Evolutionary conservation across 2,797 vertebrate species (phyloP), one percentile per base, ranked within the genome.

Genomic region (Cossypha dichroa): DNA sequence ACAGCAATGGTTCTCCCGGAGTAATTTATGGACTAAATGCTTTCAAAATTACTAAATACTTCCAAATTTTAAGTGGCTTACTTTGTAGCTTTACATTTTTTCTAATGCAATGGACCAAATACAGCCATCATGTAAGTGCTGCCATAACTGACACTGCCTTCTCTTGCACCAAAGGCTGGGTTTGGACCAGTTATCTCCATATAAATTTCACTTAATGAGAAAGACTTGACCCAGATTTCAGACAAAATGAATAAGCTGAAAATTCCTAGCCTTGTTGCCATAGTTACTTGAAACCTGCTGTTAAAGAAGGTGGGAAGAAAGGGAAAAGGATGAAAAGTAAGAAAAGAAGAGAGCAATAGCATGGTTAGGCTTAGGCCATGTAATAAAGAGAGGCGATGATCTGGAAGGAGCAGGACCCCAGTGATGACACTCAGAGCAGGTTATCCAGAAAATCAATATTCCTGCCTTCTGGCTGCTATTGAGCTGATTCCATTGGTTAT

Each of bases 201-300:
- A 63, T 21, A 76, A 33, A 28, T 40, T 74, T 55, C 26, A 64
- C 43, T 60, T 95, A 56, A 88, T 29, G 17, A 90, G 76, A 60
- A 66, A 51, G 23, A 67, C 80, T 72, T 91, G 79, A 62, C 89
- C 72, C 62, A 85, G 68, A 68, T 89, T 70, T 73, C 62, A 85
- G 72, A 69, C 1, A 0, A 72, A 93, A 78, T 0, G 6, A 91
- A 5, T 26, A 72, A 76, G 28, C 0, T 29, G 43, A 85, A 75
- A 34, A 90, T 74, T 90, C 48, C 38, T 36, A 64, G 20, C 17
- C 46, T 77, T 74, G 96, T 94, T 81, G 67, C 96, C 72, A 82
- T 84, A 67, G 96, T 70, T 94, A 94, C 88, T 49, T 29, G 52
- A 88, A 82, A 75, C 5, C 73, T 83, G 14, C 48, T 28, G 28